Evolutionary conservation across 2,888 invertebrate genomes (phyloP).

Genomic region (Pediacus dermestoides): DNA sequence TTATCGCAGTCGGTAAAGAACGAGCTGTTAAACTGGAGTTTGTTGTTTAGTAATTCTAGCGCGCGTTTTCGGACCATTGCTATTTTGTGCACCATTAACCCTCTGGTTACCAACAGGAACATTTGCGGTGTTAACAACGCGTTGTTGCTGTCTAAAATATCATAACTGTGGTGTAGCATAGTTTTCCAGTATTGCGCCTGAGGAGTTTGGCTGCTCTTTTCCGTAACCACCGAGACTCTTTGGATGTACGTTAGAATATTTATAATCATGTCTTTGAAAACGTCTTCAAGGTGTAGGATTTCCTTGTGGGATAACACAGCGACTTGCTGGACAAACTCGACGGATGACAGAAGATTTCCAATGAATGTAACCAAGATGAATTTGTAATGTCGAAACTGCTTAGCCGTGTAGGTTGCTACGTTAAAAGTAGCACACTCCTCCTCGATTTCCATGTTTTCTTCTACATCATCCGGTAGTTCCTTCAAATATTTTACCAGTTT

Average conservation of each 20-base stretch:
- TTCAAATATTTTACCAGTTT: conserved; percentile 64
- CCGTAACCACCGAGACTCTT: conserved; percentile 59
- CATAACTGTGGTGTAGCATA: conserved; percentile 73
- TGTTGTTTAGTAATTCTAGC: conserved; percentile 79
- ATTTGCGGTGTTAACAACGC: conserved; percentile 73
- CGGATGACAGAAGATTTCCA: conserved; percentile 63
- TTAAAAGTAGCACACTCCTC: conserved; percentile 57
- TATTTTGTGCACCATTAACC: conserved; percentile 68
- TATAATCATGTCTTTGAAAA: conserved; percentile 68
- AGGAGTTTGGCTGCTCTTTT: conserved; percentile 57
- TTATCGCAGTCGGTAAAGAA: conserved; percentile 55
- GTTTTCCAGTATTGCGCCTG: conserved; percentile 78
- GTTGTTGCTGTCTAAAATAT: conserved; percentile 76
- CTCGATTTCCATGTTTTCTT: conserved; percentile 43
- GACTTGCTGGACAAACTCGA: conserved; percentile 65
- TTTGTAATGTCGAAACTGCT: conserved; percentile 81
- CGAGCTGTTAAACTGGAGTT: conserved; percentile 66
- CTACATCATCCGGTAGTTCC: conserved; percentile 63
- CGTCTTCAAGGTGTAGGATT: conserved; percentile 54
- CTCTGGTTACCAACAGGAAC: conserved; percentile 74
- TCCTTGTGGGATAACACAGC: conserved; percentile 53
- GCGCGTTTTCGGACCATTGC: conserved; percentile 73
- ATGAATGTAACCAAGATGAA: conserved; percentile 75
- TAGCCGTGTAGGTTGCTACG: conserved; percentile 57
- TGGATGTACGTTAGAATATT: conserved; percentile 66